These are phyloP conservation scores for Acrocephalus kingi DNA, from an alignment of 2,113 vertebrate species.

Conservation along the genomic window DNA sequence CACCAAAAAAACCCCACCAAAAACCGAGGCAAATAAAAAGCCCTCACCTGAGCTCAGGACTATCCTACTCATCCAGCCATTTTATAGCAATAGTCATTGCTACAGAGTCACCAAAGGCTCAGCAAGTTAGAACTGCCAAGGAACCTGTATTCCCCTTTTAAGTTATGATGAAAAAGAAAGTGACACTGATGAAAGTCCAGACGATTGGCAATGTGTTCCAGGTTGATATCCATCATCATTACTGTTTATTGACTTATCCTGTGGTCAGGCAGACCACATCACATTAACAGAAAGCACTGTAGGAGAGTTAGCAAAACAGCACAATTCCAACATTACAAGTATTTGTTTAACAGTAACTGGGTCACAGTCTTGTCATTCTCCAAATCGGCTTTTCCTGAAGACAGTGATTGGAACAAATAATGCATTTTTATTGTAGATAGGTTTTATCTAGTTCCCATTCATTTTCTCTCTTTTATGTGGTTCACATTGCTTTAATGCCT, in stretches of 20 bases:
- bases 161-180: not conserved
- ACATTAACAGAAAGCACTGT: not conserved
- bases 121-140: not conserved
- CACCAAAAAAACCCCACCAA: too few relatives aligned
- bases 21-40: not conserved
- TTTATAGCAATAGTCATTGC: not conserved
- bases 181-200: not conserved
- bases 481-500: not conserved
- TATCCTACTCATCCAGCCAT: not conserved
- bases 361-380: not conserved
- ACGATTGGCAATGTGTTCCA: not conserved
- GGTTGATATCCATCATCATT: not conserved
- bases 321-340: not conserved
- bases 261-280: not conserved
- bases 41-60: not conserved
- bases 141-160: not conserved
- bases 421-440: not conserved
- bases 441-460: not conserved
- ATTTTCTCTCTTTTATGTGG: not conserved
- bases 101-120: not conserved
- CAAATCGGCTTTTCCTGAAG: not conserved
- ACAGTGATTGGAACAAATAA: not conserved
- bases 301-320: not conserved
- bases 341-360: not conserved
- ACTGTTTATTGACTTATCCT: not conserved